Percentiles rank a stretch among this genome's conserved stretches.
Conservation (phyloP, 2,888 invertebrate species). For the Xylocampa areola region DNA sequence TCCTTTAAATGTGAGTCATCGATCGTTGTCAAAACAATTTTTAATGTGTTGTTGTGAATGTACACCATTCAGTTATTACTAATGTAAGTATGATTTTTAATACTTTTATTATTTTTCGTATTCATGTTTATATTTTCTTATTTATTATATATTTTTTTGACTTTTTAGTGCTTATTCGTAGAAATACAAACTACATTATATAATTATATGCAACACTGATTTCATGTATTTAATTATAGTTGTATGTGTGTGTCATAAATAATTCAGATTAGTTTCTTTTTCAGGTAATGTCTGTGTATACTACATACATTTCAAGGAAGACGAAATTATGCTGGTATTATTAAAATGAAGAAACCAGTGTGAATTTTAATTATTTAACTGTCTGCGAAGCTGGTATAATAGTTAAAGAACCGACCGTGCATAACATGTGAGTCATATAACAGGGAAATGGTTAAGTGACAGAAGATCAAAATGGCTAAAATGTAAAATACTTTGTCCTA, state of each 20-base stretch:
- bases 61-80: constrained; percentile 4
- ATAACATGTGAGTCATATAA: too few species aligned
- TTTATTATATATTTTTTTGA: neutral
- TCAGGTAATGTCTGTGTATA: neutral
- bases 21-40: constrained; percentile 2
- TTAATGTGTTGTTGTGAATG: constrained; percentile 11
- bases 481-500: too few species aligned
- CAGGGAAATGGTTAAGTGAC: too few species aligned
- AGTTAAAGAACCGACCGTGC: too few species aligned
- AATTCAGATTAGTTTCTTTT: neutral
- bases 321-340: neutral
- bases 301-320: neutral
- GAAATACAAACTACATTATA: too few species aligned
- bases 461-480: too few species aligned
- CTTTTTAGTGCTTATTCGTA: constrained; percentile 2
- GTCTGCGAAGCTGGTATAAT: too few species aligned
- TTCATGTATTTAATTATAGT: constrained; percentile 11
- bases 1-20: constrained; percentile 7
- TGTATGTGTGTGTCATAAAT: neutral
- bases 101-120: constrained; percentile 20
- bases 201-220: neutral
- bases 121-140: neutral
- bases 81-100: constrained; percentile 33
- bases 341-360: too few species aligned
- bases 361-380: too few species aligned